phyloP scores from a whole-genome alignment of 2,113 vertebrate species.

The Pteruthius melanotis region DNA sequence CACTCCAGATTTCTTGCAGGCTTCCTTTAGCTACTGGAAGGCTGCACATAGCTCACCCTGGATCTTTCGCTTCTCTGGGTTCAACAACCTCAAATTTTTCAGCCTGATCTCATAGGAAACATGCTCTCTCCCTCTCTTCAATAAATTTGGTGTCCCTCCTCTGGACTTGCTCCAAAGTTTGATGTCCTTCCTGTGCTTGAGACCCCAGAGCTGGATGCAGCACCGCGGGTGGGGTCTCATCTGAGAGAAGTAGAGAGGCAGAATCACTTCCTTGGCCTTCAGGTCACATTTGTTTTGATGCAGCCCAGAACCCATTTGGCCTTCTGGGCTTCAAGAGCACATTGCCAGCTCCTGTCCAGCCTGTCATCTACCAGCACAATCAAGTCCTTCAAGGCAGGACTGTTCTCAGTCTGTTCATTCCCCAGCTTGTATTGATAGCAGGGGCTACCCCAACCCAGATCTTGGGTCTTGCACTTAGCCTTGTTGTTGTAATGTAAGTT shows the following conservation, averaged over 20 bases:
- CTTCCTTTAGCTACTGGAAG: not conserved
- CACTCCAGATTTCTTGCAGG: not conserved
- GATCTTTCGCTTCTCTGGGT: not conserved
- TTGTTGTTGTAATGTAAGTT: not conserved
- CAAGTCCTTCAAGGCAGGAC: not conserved
- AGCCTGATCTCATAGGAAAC: not conserved
- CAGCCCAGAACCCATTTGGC: not conserved
- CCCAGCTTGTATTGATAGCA: rapidly evolving
- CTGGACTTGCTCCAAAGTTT: not conserved
- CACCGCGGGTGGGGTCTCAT: rapidly evolving
- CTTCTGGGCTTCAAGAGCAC: not conserved
- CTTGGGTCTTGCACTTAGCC: not conserved
- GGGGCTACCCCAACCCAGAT: rapidly evolving
- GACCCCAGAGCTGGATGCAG: not conserved
- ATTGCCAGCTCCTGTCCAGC: not conserved
- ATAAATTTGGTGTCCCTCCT: not conserved
- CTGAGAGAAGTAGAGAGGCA: not conserved
- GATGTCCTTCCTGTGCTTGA: not conserved
- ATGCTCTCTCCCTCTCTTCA: not conserved
- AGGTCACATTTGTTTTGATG: not conserved
- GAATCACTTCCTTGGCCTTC: not conserved
- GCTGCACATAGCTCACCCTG: not conserved
- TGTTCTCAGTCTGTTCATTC: not conserved
- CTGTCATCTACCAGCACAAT: not conserved
- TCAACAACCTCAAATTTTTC: not conserved